phyloP scores from a whole-genome alignment of 1,140 invertebrate species.

The Euborellia annulipes region DNA sequence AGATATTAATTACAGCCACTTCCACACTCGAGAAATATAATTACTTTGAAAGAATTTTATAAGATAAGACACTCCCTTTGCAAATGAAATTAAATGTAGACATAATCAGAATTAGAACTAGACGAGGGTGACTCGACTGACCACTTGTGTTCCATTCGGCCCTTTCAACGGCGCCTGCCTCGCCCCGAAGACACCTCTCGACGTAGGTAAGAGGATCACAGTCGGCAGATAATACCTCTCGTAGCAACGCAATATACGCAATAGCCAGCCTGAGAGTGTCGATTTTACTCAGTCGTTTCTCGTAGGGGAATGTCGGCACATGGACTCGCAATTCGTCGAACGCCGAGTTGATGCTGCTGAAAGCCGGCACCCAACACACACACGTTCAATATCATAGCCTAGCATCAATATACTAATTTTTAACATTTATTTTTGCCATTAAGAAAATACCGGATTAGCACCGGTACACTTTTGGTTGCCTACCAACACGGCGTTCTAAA shows the following conservation, averaged over 20 bases:
- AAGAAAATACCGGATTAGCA: no score
- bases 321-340: constrained; percentile 89
- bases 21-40: no score
- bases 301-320: constrained; percentile 97
- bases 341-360: constrained; percentile 96
- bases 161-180: constrained; percentile 62
- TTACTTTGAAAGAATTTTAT: no score
- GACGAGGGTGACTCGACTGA: constrained; percentile 34
- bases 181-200: constrained; percentile 75
- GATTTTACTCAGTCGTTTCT: constrained; percentile 93
- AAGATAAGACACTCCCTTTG: no score
- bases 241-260: constrained; percentile 86
- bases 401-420: no score
- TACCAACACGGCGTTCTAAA: no score
- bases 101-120: constrained; percentile 9
- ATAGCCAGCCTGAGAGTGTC: constrained; percentile 91
- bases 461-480: no score
- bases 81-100: no score
- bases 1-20: no score
- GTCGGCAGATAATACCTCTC: constrained; percentile 78
- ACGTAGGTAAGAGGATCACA: constrained; percentile 87
- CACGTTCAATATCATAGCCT: neutral
- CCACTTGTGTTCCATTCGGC: constrained; percentile 94
- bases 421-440: no score
- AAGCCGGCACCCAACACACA: constrained; percentile 26